phyloP scores from a whole-genome alignment of 2,797 vertebrate genomes.

The Rhynchonycteris naso region DNA sequence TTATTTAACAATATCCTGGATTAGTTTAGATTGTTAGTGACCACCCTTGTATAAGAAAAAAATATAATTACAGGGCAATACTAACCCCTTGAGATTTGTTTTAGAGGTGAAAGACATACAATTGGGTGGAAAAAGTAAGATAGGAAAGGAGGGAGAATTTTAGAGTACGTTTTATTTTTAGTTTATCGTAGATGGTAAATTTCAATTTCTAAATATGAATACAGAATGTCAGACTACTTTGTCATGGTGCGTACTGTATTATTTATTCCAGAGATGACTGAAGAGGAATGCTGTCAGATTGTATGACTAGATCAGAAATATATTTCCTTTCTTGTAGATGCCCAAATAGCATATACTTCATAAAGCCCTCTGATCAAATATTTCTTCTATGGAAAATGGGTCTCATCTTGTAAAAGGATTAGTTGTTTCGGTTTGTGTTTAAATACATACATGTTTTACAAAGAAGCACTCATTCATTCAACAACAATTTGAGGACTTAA shows the following conservation, averaged over 20 bases:
- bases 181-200: constrained; percentile 32
- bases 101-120: constrained; percentile 34
- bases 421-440: too few relatives aligned
- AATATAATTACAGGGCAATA: constrained; percentile 33
- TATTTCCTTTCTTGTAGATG: not conserved
- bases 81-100: constrained; percentile 52
- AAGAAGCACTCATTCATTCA: not conserved
- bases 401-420: too few relatives aligned
- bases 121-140: constrained; percentile 22
- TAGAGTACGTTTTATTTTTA: not conserved
- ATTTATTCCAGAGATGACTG: not conserved
- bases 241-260: not conserved
- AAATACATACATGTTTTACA: not conserved
- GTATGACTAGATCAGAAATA: constrained; percentile 38
- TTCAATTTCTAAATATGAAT: constrained; percentile 37
- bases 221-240: not conserved
- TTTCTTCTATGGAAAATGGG: not conserved
- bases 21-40: constrained; percentile 68
- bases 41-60: constrained; percentile 54
- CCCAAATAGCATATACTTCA: not conserved
- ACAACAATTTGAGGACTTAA: not conserved
- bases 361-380: not conserved
- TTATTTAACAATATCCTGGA: constrained; percentile 69
- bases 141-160: not conserved
- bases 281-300: not conserved